Evolutionary conservation across 2,113 vertebrate species (phyloP).

Genomic region (Dolichallabes microphthalmus): DNA sequence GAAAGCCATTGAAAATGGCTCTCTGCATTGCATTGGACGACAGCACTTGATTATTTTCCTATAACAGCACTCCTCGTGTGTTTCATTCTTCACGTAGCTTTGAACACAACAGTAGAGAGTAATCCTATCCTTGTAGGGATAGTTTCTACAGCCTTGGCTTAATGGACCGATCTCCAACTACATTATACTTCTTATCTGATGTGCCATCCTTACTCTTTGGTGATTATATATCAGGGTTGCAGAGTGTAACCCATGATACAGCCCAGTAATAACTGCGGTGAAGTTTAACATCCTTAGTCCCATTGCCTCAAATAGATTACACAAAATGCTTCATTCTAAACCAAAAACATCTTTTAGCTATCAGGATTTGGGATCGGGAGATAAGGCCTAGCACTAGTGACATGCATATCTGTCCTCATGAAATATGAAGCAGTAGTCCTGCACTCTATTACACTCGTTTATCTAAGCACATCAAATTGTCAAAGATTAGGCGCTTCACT

Average conservation of each 20-base stretch:
- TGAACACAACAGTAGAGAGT: background rate
- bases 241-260: background rate
- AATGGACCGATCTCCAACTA: slow-evolving; percentile 12
- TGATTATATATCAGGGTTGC: slow-evolving; percentile 3
- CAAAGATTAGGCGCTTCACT: slow-evolving; percentile 18
- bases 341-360: background rate
- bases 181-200: slow-evolving; percentile 27
- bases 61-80: background rate
- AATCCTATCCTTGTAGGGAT: background rate
- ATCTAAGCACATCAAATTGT: slow-evolving; percentile 34
- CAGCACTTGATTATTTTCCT: slow-evolving; percentile 1
- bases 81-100: background rate
- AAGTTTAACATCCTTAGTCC: slow-evolving; percentile 6
- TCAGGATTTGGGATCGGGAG: slow-evolving; percentile 13
- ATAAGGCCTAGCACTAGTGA: background rate
- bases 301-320: slow-evolving; percentile 14
- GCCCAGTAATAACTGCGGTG: slow-evolving; percentile 15
- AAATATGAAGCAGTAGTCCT: slow-evolving; percentile 1
- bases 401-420: slow-evolving; percentile 4
- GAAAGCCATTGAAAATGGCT: too few relatives aligned
- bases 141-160: background rate
- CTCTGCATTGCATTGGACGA: background rate
- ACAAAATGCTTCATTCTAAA: slow-evolving; percentile 23
- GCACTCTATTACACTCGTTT: slow-evolving; percentile 20
- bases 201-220: background rate